Evolutionary conservation across 2,797 vertebrate species (phyloP).

Genomic region (Centropyge bicolor): DNA sequence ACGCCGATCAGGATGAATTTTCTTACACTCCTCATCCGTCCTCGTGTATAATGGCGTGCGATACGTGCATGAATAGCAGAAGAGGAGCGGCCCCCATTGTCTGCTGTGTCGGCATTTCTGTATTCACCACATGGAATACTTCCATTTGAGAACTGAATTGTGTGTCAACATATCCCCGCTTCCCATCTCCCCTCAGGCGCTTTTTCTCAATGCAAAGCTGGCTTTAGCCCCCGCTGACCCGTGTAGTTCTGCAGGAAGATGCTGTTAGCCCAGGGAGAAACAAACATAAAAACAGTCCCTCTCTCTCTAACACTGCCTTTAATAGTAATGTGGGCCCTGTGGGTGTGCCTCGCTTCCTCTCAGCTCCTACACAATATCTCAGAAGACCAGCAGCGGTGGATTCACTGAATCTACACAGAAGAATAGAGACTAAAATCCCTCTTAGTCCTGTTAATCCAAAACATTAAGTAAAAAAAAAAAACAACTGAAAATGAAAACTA

Average conservation of each 20-base stretch:
- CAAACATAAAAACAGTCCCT: conserved; percentile 61
- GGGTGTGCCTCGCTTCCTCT: conserved; percentile 50
- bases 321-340: conserved; percentile 67
- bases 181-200: conserved; percentile 68
- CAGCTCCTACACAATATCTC: conserved; percentile 62
- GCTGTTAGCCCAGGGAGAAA: conserved; percentile 64
- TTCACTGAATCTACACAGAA: conserved; percentile 48
- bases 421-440: conserved; percentile 49
- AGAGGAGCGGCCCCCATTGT: conserved; percentile 27
- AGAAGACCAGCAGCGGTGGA: conserved; percentile 41
- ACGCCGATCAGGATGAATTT: conserved; percentile 43
- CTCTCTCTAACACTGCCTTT: conserved; percentile 62
- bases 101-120: conserved; percentile 58
- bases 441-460: conserved; percentile 52
- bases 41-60: background rate
- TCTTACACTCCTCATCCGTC: conserved; percentile 6
- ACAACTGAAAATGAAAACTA: conserved; percentile 26
- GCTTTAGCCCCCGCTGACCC: conserved; percentile 77
- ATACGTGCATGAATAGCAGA: conserved; percentile 31
- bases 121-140: conserved; percentile 62
- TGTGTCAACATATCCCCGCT: conserved; percentile 65
- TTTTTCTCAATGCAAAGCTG: conserved; percentile 71
- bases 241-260: conserved; percentile 70
- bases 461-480: conserved; percentile 43
- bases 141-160: conserved; percentile 65